phyloP scores from a whole-genome alignment of 1,140 invertebrate species.

The Nilaparvata lugens region DNA sequence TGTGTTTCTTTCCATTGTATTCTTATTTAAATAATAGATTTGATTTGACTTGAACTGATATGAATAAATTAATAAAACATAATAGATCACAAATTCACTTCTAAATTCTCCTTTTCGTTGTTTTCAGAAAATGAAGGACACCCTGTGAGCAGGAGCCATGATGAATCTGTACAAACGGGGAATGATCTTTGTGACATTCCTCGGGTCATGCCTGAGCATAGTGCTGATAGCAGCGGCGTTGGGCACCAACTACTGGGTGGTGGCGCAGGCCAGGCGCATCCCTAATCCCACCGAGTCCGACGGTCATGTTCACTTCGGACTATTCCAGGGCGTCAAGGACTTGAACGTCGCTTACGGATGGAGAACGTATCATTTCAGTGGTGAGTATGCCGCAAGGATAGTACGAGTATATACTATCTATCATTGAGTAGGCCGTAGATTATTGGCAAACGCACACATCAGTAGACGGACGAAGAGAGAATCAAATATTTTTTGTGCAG shows the following conservation, averaged over 20 bases:
- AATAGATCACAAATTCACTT: no score
- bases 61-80: no score
- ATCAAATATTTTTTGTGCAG: no score
- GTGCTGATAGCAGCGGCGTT: constrained; percentile 72
- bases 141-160: constrained; percentile 5
- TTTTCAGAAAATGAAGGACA: constrained; percentile 8
- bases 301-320: constrained; percentile 69
- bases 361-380: constrained; percentile 60
- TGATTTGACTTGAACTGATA: no score
- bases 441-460: not conserved
- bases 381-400: constrained; percentile 38
- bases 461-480: no score
- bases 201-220: constrained; percentile 72
- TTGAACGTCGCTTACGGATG: constrained; percentile 74
- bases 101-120: not conserved
- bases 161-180: constrained; percentile 55
- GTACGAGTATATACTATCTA: not conserved
- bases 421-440: not conserved
- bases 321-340: constrained; percentile 75
- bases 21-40: no score
- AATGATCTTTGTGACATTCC: constrained; percentile 81
- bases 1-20: no score
- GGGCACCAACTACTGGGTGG: constrained; percentile 82
- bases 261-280: constrained; percentile 57
- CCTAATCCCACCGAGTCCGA: constrained; percentile 59